A percentile compares a stretch with the other conserved stretches of the same genome.
phyloP scores from a whole-genome alignment of 2,113 vertebrate species.

The Condylura cristata region DNA sequence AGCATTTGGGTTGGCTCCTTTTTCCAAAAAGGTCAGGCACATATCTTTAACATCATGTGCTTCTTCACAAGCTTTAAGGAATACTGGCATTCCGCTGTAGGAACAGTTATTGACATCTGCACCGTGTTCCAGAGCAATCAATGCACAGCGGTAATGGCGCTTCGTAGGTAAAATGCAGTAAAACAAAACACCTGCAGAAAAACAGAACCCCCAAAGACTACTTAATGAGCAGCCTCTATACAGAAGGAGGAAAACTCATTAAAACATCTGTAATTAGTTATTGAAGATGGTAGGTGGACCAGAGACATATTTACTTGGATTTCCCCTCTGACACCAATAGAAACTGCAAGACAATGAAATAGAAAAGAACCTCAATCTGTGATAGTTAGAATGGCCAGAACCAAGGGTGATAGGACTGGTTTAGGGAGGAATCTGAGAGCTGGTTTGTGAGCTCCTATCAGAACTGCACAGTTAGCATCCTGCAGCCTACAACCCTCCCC shows the following conservation, averaged over 20 bases:
- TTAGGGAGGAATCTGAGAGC: not conserved
- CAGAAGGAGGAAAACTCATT: not conserved
- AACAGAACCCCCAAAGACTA: slow-evolving; percentile 44
- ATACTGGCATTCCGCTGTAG: slow-evolving; percentile 87
- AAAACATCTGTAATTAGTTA: not conserved
- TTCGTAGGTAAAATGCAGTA: slow-evolving; percentile 92
- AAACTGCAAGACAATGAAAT: not conserved
- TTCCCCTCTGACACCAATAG: not conserved
- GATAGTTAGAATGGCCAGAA: not conserved
- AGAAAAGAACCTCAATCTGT: not conserved
- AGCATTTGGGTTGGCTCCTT: slow-evolving; percentile 91
- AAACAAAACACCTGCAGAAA: slow-evolving; percentile 92
- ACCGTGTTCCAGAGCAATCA: slow-evolving; percentile 87
- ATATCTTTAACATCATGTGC: slow-evolving; percentile 86
- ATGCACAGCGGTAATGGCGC: slow-evolving; percentile 89
- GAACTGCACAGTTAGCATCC: not conserved
- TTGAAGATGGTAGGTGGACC: not conserved
- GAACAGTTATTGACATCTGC: slow-evolving; percentile 93
- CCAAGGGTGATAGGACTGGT: not conserved
- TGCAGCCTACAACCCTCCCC: not conserved
- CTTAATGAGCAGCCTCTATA: not conserved
- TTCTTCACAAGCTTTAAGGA: slow-evolving; percentile 92
- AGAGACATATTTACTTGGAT: not conserved
- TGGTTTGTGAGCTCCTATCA: not conserved
- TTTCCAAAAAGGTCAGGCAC: slow-evolving; percentile 91